Conservation (phyloP, 2,888 invertebrate species). For the Aphodius granarius region DNA sequence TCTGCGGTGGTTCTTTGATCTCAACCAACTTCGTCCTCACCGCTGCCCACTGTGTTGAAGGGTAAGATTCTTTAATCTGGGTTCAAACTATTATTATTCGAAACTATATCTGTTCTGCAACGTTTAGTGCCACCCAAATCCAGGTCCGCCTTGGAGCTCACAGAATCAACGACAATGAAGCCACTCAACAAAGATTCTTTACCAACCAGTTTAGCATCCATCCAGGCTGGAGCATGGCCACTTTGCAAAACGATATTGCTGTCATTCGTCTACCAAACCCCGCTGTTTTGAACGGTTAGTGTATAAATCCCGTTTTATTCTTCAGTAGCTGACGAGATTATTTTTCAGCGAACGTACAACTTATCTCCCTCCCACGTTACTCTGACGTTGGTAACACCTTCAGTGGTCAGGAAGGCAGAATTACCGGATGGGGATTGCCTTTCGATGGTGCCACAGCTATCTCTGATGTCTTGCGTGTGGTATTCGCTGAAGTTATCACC, state of each 20-base stretch:
- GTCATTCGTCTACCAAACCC: constrained; percentile 3
- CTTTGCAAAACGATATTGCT: constrained; percentile 53
- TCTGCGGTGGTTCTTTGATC: constrained; percentile 58
- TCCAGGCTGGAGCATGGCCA: constrained; percentile 31
- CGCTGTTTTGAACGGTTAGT: constrained; percentile 10
- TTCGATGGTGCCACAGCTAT: constrained; percentile 35
- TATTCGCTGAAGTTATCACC: constrained; percentile 13
- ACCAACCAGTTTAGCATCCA: constrained; percentile 29
- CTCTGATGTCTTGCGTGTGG: constrained; percentile 18
- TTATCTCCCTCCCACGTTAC: constrained; percentile 26
- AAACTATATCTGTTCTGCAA: constrained; percentile 27
- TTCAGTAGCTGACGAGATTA: not conserved
- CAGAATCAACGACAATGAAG: constrained; percentile 40
- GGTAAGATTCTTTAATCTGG: constrained; percentile 6
- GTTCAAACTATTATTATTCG: not conserved
- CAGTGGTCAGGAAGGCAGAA: constrained; percentile 49
- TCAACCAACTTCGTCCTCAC: constrained; percentile 56
- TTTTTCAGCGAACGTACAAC: constrained; percentile 5
- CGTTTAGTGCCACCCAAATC: constrained; percentile 46
- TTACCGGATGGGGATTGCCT: constrained; percentile 57
- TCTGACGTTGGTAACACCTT: constrained; percentile 43
- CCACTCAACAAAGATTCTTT: constrained; percentile 35
- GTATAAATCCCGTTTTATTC: not conserved
- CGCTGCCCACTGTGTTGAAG: constrained; percentile 56
- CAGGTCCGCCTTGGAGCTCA: constrained; percentile 40